These are phyloP conservation scores for Electrophaes corylata DNA, from an alignment of 2,888 invertebrate species.

Conservation along the genomic window DNA sequence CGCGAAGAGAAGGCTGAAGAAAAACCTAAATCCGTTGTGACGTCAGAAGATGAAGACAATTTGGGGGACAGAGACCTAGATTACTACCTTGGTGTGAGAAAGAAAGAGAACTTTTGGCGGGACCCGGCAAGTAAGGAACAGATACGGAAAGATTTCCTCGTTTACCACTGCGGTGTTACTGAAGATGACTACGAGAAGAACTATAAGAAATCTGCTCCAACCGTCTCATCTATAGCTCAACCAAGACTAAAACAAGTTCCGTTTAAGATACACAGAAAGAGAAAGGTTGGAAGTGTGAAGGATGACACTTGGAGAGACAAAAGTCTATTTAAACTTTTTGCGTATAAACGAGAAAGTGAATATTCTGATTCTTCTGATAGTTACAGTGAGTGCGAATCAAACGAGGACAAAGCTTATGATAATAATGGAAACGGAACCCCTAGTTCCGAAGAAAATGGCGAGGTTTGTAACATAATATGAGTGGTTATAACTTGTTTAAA, in stretches of 20 bases:
- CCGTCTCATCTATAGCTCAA: constrained; percentile 51
- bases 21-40: constrained; percentile 31
- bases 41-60: constrained; percentile 54
- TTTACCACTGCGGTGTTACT: constrained; percentile 72
- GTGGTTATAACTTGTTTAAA: not conserved
- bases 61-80: constrained; percentile 72
- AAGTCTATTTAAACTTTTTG: constrained; percentile 70
- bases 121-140: constrained; percentile 72
- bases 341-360: constrained; percentile 67
- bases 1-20: constrained; percentile 40
- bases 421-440: constrained; percentile 26
- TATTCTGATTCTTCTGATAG: constrained; percentile 70
- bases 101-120: constrained; percentile 73
- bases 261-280: constrained; percentile 73
- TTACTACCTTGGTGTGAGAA: constrained; percentile 72
- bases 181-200: constrained; percentile 72
- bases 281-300: constrained; percentile 52
- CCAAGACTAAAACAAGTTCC: constrained; percentile 75
- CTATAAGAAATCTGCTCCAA: constrained; percentile 55
- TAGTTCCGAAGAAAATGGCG: constrained; percentile 25
- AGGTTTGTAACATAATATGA: constrained; percentile 17
- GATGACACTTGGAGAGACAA: constrained; percentile 75
- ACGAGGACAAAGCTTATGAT: constrained; percentile 39
- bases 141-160: constrained; percentile 71
- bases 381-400: constrained; percentile 76